These are phyloP conservation scores for Xerus inauris DNA, from an alignment of 2,113 vertebrate species.

Conservation along the genomic window DNA sequence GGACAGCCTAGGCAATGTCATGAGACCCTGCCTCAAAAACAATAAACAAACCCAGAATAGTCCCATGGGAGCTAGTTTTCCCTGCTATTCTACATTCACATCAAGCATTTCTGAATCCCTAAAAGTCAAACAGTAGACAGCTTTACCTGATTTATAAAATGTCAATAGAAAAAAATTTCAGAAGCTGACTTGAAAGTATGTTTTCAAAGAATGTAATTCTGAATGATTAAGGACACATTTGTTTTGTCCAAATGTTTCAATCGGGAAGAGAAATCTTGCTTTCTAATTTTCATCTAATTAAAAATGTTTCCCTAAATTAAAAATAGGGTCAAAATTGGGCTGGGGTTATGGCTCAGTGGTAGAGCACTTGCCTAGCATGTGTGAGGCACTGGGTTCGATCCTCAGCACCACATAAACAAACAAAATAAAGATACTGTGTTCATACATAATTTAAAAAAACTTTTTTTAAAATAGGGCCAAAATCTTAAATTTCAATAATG, in stretches of 20 bases:
- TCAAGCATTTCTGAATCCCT: not conserved
- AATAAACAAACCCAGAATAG: not conserved
- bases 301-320: constrained; percentile 46
- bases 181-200: not conserved
- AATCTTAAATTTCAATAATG: not conserved
- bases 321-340: not conserved
- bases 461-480: not conserved
- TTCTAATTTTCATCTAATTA: constrained; percentile 52
- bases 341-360: too few relatives aligned
- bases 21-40: not conserved
- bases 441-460: too few relatives aligned
- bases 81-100: not conserved
- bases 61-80: not conserved
- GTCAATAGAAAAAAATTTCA: not conserved
- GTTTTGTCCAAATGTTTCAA: constrained; percentile 18
- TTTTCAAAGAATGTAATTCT: constrained; percentile 29
- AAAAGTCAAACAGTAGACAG: not conserved
- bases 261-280: constrained; percentile 24
- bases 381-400: too few relatives aligned
- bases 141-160: constrained; percentile 3
- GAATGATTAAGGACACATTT: not conserved
- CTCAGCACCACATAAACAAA: too few relatives aligned
- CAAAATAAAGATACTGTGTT: too few relatives aligned
- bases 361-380: too few relatives aligned
- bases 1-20: not conserved